phyloP scores from a whole-genome alignment of 2,113 vertebrate species.

The Platichthys flesus region DNA sequence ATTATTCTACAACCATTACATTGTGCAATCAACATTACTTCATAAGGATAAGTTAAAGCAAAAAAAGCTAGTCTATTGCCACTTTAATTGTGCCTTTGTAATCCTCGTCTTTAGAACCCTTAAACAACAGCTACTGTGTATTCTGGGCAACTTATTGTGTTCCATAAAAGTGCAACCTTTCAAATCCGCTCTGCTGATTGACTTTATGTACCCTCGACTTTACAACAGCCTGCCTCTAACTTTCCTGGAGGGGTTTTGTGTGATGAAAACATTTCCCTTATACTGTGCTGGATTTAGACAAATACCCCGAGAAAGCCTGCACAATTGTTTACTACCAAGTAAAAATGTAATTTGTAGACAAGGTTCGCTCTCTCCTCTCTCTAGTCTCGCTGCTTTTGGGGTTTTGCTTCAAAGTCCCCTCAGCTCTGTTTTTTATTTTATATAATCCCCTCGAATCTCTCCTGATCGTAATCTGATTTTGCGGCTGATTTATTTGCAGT shows the following conservation, averaged over 20 bases:
- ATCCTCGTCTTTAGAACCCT: background rate
- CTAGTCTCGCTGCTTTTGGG: slow-evolving; percentile 45
- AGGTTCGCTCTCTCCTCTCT: slow-evolving; percentile 32
- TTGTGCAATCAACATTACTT: slow-evolving; percentile 1
- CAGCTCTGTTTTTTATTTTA: slow-evolving; percentile 38
- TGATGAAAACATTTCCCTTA: slow-evolving; percentile 44
- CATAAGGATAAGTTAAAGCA: background rate
- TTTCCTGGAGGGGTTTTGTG: slow-evolving; percentile 2
- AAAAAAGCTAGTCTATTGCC: background rate
- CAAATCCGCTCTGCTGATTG: slow-evolving; percentile 9
- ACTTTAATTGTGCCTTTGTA: background rate
- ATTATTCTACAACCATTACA: background rate
- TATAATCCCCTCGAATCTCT: slow-evolving; percentile 67
- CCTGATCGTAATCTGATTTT: slow-evolving; percentile 71
- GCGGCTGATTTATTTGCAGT: slow-evolving; percentile 55
- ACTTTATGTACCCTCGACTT: background rate
- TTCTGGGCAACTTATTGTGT: background rate
- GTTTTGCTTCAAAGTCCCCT: slow-evolving; percentile 57
- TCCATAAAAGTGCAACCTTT: slow-evolving; percentile 12
- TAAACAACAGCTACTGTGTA: background rate
- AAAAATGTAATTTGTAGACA: slow-evolving; percentile 43
- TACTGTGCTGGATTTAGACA: slow-evolving; percentile 42
- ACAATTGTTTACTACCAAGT: slow-evolving; percentile 42
- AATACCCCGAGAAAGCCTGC: slow-evolving; percentile 37
- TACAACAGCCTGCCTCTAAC: slow-evolving; percentile 5